Percentiles rank a stretch among this genome's conserved stretches.
These are phyloP conservation scores for Diorhabda carinulata DNA, from an alignment of 1,140 invertebrate species.

Conservation along the genomic window DNA sequence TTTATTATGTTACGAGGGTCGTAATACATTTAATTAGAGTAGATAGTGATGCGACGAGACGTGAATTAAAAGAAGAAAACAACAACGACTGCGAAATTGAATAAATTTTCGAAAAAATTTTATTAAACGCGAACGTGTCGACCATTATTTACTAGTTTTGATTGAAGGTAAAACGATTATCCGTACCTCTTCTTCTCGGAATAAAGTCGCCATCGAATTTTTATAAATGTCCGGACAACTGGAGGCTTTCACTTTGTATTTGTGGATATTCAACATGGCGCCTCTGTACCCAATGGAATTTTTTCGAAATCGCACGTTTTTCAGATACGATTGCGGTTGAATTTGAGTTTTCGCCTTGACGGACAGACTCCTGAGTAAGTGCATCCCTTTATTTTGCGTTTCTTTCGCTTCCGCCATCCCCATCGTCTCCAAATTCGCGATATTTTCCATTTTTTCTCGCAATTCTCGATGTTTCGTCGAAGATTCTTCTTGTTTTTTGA, in stretches of 20 bases:
- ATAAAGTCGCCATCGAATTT: conserved; percentile 83
- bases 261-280: conserved; percentile 69
- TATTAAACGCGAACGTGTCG: neutral
- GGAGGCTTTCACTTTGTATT: conserved; percentile 77
- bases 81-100: neutral
- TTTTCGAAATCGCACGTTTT: conserved; percentile 69
- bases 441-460: neutral
- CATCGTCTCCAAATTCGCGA: neutral
- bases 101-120: neutral
- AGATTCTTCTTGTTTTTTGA: conserved; percentile 19
- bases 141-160: neutral
- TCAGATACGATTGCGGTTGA: conserved; percentile 63
- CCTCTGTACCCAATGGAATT: conserved; percentile 80
- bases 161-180: neutral
- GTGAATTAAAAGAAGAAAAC: too few species aligned
- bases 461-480: neutral
- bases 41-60: too few species aligned
- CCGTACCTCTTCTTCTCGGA: conserved; percentile 65
- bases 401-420: neutral
- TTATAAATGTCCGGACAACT: conserved; percentile 87
- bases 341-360: conserved; percentile 22
- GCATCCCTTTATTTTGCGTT: conserved; percentile 4
- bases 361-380: conserved; percentile 23
- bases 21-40: too few species aligned
- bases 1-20: too few species aligned